Evolutionary conservation across 2,113 vertebrate species (phyloP), one percentile per base, ranked within the genome.

Genomic region (Cepphus grylle): DNA sequence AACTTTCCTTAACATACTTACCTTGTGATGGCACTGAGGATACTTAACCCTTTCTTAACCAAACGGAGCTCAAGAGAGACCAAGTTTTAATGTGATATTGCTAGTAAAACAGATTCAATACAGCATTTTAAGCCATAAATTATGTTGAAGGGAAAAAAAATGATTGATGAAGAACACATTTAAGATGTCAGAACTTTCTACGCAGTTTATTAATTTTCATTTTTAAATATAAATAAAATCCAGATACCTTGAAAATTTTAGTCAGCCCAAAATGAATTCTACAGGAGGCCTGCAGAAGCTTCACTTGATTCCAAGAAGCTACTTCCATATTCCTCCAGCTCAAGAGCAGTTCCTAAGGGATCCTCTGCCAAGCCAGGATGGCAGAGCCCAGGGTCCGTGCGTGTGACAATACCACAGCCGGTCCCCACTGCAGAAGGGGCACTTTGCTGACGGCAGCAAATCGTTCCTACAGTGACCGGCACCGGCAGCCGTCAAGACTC

Each of bases 41-140:
- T 62, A 95, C 94, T 97, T 94, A 97, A 98, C 94, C 49, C 90
- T 97, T 96, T 94, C 94, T 95, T 92, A 96, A 97, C 93, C 96
- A 96, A 97, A 97, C 63, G 86, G 95, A 98, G 95, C 92, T 98
- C 91, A 96, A 97, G 79, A 97, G 47, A 97, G 95, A 97, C 82
- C 93, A 87, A 80, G 91, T 94, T 96, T 95, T 94, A 91, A 93
- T 81, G 91, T 19, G 88, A 94, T 81, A 95, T 36, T 90, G 91
- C 91, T 84, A 98, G 93, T 94, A 79, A 97, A 97, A 93, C 76
- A 90, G 96, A 96, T 45, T 94, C 76, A 63, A 94, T 47, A 88
- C 96, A 98, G 98, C 98, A 98, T 98, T 98, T 98, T 98, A 98
- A 98, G 98, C 98, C 98, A 98, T 98, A 98, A 98, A 94, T 91